phyloP scores from a whole-genome alignment of 1,140 invertebrate genomes.

The Solenopsis invicta region DNA sequence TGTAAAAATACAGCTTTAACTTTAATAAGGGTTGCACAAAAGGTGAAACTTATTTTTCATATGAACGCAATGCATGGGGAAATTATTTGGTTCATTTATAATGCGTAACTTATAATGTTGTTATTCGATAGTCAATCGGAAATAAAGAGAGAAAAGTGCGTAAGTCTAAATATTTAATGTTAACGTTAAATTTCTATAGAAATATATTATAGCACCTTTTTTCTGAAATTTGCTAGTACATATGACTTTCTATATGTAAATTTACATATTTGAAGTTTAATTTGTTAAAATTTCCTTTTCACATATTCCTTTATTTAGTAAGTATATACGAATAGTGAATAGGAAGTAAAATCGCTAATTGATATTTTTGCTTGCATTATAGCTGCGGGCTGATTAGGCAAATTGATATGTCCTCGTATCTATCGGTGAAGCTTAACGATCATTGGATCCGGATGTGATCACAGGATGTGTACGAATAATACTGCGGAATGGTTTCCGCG shows the following conservation, averaged over 20 bases:
- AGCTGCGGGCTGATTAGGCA: conserved; percentile 18
- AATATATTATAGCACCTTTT: neutral
- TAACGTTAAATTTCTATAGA: neutral
- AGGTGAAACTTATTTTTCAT: neutral
- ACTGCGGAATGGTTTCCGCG: conserved; percentile 37
- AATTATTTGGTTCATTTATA: neutral
- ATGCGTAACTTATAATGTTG: neutral
- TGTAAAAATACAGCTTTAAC: neutral
- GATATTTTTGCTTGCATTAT: neutral
- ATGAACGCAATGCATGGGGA: neutral
- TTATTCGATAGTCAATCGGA: neutral
- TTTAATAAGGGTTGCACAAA: neutral
- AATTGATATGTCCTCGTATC: conserved; percentile 20
- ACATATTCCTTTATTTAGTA: neutral
- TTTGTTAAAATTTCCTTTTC: neutral
- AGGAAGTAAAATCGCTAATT: neutral
- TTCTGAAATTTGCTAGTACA: neutral
- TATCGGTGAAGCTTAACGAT: conserved; percentile 49
- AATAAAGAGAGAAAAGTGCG: neutral
- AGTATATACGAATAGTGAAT: neutral
- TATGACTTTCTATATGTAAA: neutral
- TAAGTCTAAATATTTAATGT: neutral
- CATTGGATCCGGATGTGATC: conserved; percentile 50
- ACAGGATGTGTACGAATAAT: conserved; percentile 56
- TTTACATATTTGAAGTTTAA: neutral